Conservation (phyloP, 2,113 vertebrate genomes). For the Thunnus maccoyii region DNA sequence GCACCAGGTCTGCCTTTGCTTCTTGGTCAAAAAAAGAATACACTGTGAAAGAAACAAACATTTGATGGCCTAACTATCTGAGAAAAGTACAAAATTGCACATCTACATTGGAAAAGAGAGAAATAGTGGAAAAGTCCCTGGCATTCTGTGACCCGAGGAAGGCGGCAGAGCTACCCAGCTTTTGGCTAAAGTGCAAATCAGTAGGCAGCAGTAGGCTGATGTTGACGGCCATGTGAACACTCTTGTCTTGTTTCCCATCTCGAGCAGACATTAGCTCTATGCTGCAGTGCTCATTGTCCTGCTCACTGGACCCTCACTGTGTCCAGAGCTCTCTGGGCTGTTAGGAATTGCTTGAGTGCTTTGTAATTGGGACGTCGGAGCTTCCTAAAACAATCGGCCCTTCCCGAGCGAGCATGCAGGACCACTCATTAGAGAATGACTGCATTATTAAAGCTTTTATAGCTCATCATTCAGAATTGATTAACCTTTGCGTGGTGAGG, state of each 20-base stretch:
- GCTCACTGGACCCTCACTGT: slow-evolving; percentile 68
- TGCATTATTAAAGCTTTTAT: slow-evolving; percentile 76
- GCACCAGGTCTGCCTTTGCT: too few species aligned
- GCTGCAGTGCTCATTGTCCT: slow-evolving; percentile 55
- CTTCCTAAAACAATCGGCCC: slow-evolving; percentile 74
- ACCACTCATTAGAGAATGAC: slow-evolving; percentile 76
- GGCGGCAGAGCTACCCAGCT: too few species aligned
- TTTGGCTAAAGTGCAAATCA: not conserved
- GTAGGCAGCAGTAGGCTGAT: not conserved
- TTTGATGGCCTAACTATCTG: too few species aligned
- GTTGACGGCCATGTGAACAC: not conserved
- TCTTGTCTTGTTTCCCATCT: slow-evolving; percentile 22
- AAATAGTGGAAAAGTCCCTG: too few species aligned
- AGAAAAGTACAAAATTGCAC: too few species aligned
- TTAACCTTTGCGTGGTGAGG: slow-evolving; percentile 74
- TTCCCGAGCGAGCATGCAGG: slow-evolving; percentile 68
- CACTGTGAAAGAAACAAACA: too few species aligned
- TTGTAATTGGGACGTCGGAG: slow-evolving; percentile 81
- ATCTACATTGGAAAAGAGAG: too few species aligned
- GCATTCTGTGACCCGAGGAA: too few species aligned
- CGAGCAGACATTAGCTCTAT: slow-evolving; percentile 58
- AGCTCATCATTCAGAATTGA: slow-evolving; percentile 77
- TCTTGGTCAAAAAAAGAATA: too few species aligned
- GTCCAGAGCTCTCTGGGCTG: slow-evolving; percentile 72
- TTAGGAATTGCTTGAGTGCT: slow-evolving; percentile 75